Percentiles rank a stretch among this genome's conserved stretches.
phyloP scores from a whole-genome alignment of 1,140 invertebrate genomes.

The Papilio xuthus region DNA sequence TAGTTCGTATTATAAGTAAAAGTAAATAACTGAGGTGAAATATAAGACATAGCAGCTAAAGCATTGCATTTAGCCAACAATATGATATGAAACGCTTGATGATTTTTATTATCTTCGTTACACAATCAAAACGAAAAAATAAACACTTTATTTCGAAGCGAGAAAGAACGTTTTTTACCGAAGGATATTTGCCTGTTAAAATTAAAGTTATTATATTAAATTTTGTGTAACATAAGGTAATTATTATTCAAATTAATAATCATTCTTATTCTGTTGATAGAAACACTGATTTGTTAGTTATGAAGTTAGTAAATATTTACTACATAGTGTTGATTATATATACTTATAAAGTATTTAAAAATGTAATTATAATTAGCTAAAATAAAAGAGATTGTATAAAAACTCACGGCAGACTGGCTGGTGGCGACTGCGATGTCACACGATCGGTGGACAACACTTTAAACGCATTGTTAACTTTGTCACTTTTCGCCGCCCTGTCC shows the following conservation, averaged over 20 bases:
- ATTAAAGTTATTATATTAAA: too few relatives aligned
- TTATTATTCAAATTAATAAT: too few relatives aligned
- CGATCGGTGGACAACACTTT: conserved; percentile 57
- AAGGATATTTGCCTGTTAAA: too few relatives aligned
- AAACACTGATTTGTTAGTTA: too few relatives aligned
- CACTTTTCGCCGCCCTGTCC: conserved; percentile 35
- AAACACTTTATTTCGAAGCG: not conserved
- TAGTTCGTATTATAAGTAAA: too few relatives aligned
- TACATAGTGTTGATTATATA: too few relatives aligned
- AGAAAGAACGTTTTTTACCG: not conserved
- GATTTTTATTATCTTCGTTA: not conserved
- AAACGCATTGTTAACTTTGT: conserved; percentile 46
- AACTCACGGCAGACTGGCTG: conserved; percentile 63
- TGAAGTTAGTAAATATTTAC: too few relatives aligned
- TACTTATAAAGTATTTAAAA: not conserved
- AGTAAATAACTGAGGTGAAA: too few relatives aligned
- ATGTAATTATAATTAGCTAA: not conserved
- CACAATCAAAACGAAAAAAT: not conserved
- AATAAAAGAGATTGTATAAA: conserved; percentile 30
- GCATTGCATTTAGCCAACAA: not conserved
- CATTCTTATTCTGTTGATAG: too few relatives aligned
- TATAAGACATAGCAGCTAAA: too few relatives aligned
- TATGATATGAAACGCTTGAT: not conserved
- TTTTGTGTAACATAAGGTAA: too few relatives aligned
- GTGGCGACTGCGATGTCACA: conserved; percentile 47